Conservation (phyloP, 2,797 vertebrate genomes). For the Aulostomus chinensis region DNA sequence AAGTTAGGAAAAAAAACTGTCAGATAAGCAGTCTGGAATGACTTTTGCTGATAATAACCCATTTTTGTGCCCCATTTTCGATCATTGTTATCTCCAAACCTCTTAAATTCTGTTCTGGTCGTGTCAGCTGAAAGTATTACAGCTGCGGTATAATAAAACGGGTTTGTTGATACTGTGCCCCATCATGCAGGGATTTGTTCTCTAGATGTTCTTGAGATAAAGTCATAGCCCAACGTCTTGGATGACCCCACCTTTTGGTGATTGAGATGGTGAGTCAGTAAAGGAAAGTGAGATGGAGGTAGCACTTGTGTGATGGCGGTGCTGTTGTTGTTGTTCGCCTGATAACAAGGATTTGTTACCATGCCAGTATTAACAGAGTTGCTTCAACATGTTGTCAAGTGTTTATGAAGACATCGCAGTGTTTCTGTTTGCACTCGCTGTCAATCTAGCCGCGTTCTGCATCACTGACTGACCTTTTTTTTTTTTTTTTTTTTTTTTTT, state of each 20-base stretch:
- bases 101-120: not conserved
- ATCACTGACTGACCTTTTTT: no score
- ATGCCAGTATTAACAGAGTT: conserved; percentile 37
- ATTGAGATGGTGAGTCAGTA: conserved; percentile 46
- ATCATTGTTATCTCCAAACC: no score
- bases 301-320: no score
- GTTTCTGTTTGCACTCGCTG: not conserved
- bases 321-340: no score
- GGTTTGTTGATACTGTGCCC: conserved; percentile 41
- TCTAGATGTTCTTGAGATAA: conserved; percentile 37
- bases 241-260: conserved; percentile 43
- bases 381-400: conserved; percentile 40
- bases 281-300: conserved; percentile 2
- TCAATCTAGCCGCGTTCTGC: no score
- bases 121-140: conserved; percentile 36
- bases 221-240: conserved; percentile 23
- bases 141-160: conserved; percentile 17
- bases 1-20: no score
- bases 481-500: no score
- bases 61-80: no score
- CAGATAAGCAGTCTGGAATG: no score
- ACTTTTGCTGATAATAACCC: no score
- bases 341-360: conserved; percentile 34
- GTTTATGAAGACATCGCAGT: conserved; percentile 10
- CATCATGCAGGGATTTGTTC: conserved; percentile 40